Conservation (phyloP, 2,113 vertebrate genomes). For the Elachura formosa region DNA sequence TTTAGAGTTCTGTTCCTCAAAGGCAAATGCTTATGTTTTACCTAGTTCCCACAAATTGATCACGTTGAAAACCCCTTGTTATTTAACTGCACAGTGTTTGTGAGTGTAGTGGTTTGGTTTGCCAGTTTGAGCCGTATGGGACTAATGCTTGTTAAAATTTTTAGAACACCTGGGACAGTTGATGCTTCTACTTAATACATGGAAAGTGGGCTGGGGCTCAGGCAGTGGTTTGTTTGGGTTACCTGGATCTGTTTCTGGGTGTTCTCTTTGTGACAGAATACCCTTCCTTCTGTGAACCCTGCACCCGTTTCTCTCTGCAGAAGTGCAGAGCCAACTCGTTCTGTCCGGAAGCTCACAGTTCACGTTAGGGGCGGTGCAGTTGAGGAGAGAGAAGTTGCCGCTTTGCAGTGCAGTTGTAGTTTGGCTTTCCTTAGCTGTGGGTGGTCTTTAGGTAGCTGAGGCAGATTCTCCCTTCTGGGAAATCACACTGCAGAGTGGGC, state of each 20-base stretch:
- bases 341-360: not conserved
- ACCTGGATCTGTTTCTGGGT: not conserved
- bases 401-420: not conserved
- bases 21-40: not conserved
- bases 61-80: not conserved
- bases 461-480: not conserved
- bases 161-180: not conserved
- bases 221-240: not conserved
- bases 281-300: not conserved
- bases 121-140: not conserved
- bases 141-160: not conserved
- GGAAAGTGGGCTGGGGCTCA: not conserved
- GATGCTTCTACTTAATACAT: not conserved
- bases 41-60: not conserved
- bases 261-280: not conserved
- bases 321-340: not conserved
- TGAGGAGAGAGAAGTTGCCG: not conserved
- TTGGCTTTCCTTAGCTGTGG: not conserved
- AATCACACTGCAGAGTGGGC: not conserved
- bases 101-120: too few relatives aligned
- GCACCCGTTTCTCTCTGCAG: not conserved
- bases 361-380: accelerated
- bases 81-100: not conserved
- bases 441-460: not conserved
- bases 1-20: not conserved